Percentiles rank a stretch among this genome's conserved stretches.
These are phyloP conservation scores for Nymphicus hollandicus DNA, from an alignment of 2,113 vertebrate species.

Conservation along the genomic window DNA sequence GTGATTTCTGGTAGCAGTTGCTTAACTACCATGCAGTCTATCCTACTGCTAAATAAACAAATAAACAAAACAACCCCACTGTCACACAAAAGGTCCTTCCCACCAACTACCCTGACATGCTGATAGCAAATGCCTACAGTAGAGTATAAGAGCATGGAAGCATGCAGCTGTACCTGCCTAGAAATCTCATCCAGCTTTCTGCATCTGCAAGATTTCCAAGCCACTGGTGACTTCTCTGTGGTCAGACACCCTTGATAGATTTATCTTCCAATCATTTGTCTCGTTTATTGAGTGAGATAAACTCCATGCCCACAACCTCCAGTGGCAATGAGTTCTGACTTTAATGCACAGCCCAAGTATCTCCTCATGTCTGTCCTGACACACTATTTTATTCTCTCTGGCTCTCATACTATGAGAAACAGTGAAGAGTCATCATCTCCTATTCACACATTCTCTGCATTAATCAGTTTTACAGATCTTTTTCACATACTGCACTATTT, in stretches of 20 bases:
- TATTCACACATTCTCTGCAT: neutral
- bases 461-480: neutral
- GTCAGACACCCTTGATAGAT: neutral
- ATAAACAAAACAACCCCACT: neutral
- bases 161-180: neutral
- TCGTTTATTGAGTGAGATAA: neutral
- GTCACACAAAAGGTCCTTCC: neutral
- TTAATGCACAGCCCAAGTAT: fast-evolving
- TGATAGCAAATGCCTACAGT: fast-evolving
- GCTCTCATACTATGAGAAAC: neutral
- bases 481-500: neutral
- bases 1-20: neutral
- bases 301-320: neutral
- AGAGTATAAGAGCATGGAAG: neutral
- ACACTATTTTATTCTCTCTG: neutral
- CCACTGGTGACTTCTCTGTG: neutral
- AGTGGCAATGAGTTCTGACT: neutral
- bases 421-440: neutral
- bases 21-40: neutral
- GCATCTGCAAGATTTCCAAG: neutral
- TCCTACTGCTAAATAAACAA: neutral
- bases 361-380: neutral
- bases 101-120: neutral
- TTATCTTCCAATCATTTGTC: neutral
- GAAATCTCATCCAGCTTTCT: neutral